Percentiles rank a stretch among this genome's conserved stretches.
phyloP scores from a whole-genome alignment of 1,140 invertebrate genomes.

The Neodiprion virginianus region DNA sequence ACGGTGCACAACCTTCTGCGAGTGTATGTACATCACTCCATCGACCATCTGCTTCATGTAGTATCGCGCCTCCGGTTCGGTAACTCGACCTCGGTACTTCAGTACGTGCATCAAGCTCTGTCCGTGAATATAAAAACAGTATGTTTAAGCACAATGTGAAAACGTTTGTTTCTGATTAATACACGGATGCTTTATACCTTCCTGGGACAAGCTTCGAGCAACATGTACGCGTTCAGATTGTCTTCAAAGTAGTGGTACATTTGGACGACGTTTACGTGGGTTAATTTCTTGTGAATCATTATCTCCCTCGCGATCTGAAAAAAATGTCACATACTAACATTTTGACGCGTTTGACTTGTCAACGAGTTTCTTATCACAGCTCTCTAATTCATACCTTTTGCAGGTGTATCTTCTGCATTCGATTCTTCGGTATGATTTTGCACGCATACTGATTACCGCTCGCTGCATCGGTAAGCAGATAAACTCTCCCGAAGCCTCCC shows the following conservation, averaged over 20 bases:
- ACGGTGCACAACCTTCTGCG: constrained; percentile 73
- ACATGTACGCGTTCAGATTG: constrained; percentile 74
- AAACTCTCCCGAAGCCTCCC: constrained; percentile 79
- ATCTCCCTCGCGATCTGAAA: constrained; percentile 69
- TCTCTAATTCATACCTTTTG: constrained; percentile 64
- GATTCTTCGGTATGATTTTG: constrained; percentile 76
- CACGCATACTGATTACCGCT: constrained; percentile 72
- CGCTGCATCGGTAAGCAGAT: constrained; percentile 70
- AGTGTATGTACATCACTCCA: constrained; percentile 75
- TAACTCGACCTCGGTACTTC: constrained; percentile 70
- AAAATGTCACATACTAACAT: not conserved
- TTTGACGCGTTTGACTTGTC: not conserved
- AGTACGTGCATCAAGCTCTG: constrained; percentile 56
- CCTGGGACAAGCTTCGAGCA: constrained; percentile 74
- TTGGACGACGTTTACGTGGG: constrained; percentile 74
- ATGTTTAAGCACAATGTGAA: not conserved
- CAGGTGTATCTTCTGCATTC: constrained; percentile 72
- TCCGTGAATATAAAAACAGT: constrained; percentile 21
- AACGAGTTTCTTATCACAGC: not conserved
- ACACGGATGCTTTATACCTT: constrained; percentile 60
- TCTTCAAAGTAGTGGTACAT: constrained; percentile 79
- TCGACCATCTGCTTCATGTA: constrained; percentile 74
- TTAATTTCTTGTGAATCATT: constrained; percentile 71
- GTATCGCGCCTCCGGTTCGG: constrained; percentile 76
- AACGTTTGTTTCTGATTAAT: not conserved